Base-by-base conservation (phyloP, 2,113 vertebrate genomes). In the Chloebia gouldiae region DNA sequence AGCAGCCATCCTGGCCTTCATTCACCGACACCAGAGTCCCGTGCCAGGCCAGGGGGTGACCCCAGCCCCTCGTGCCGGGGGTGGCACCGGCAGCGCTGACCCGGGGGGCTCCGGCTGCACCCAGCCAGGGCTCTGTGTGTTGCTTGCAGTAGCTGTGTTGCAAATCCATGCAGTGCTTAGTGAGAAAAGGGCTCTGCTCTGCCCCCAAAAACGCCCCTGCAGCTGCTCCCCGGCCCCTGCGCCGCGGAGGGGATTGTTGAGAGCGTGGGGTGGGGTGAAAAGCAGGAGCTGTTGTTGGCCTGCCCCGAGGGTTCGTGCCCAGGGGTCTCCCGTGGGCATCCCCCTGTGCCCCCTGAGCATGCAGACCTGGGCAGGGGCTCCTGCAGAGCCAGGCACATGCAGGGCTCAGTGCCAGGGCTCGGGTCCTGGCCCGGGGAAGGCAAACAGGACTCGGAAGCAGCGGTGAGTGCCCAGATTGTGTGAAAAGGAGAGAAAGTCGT, bases 241-340 rank as follows among this genome's bases (percentile, higher is more conserved):
- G 0, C 51, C 3, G 56, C 16, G 0, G 0, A 5, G 1, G 63
- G 77, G 13, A 7, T 7, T 23, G 11, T 8, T 6, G 15, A 1
- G 3, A 17, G 28, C 42, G 8, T 16, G 37, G 44, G 40, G 45
- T 3, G 76, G 35, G 4, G 22, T 18, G 35, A 3, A 9, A 44
- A 75, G 85, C 85, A 5, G 90, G 83, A 91, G 92, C 25, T 90
- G 13, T 9, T 0, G 3, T 28, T 14, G 81, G 30, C 0, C 69
- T 65, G 53, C 42, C 42, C 3, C 7, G 15, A 42, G 76, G 76
- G 10, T 30, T 53, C 0, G 1, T 53, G 66, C n/a, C 68, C 3
- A 0, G 25, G 39, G 39, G 28, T 2, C 9, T 2, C 33, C 33
- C 40, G 69, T 0, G 2, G 49, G 49, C 27, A 8, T 21, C 16